phyloP scores from a whole-genome alignment of 2,888 invertebrate species.

The Myopa testacea region DNA sequence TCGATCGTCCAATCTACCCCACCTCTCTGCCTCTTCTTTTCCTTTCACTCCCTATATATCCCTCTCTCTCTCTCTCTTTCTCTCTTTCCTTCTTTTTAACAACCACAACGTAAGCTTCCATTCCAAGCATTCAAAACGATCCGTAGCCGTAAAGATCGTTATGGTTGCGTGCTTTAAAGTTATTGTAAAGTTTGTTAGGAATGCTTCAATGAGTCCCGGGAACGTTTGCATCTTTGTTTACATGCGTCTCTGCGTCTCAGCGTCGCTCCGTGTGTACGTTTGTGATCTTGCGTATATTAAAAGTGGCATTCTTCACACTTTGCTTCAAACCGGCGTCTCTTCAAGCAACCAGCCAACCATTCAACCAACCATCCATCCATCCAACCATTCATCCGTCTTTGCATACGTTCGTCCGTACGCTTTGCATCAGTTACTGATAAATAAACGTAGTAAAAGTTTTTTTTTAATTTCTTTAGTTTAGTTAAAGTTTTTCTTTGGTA shows the following conservation, averaged over 20 bases:
- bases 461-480: background rate
- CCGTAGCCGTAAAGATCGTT: background rate
- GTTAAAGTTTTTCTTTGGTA: background rate
- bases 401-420: background rate
- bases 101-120: background rate
- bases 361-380: background rate
- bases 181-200: slow-evolving; percentile 32
- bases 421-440: slow-evolving; percentile 22
- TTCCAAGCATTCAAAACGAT: background rate
- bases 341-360: background rate
- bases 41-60: background rate
- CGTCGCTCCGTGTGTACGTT: too few species aligned
- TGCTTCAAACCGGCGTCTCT: background rate
- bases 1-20: background rate
- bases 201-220: slow-evolving; percentile 14
- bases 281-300: background rate
- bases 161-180: slow-evolving; percentile 32
- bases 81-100: background rate
- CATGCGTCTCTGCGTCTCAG: background rate
- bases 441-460: slow-evolving; percentile 17
- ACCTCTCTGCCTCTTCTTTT: background rate
- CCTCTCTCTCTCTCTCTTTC: background rate
- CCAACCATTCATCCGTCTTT: background rate
- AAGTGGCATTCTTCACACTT: slow-evolving; percentile 19
- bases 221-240: background rate